Evolutionary conservation across 2,797 vertebrate species (phyloP).

Genomic region (Thamnophis elegans): DNA sequence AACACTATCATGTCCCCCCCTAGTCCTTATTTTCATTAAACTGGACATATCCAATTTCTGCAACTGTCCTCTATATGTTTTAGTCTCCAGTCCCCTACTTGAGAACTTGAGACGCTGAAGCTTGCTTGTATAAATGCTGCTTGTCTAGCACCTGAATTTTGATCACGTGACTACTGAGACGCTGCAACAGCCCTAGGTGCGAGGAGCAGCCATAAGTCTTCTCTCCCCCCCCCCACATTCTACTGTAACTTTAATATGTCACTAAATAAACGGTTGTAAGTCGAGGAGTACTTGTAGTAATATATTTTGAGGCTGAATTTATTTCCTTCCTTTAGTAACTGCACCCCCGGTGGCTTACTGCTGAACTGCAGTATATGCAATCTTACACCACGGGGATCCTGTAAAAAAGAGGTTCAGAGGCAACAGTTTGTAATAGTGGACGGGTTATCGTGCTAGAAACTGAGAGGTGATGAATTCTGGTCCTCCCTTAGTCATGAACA

Average conservation of each 20-base stretch:
- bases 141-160: not conserved
- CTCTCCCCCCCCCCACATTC: no score
- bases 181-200: not conserved
- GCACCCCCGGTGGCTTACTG: not conserved
- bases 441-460: not conserved
- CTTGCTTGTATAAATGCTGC: not conserved
- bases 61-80: no score
- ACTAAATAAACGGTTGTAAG: not conserved
- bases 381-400: not conserved
- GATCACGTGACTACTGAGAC: not conserved
- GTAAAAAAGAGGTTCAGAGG: not conserved
- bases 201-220: not conserved
- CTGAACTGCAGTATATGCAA: not conserved
- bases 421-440: not conserved
- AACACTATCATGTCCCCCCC: no score
- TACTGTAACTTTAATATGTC: not conserved
- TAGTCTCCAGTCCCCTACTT: no score
- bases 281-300: not conserved
- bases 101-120: not conserved
- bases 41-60: no score
- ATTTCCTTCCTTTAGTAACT: not conserved
- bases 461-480: not conserved
- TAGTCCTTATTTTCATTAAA: no score
- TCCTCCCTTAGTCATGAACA: not conserved
- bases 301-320: not conserved